Base-by-base conservation (phyloP, 2,113 vertebrate species). In the Aphelocoma coerulescens region DNA sequence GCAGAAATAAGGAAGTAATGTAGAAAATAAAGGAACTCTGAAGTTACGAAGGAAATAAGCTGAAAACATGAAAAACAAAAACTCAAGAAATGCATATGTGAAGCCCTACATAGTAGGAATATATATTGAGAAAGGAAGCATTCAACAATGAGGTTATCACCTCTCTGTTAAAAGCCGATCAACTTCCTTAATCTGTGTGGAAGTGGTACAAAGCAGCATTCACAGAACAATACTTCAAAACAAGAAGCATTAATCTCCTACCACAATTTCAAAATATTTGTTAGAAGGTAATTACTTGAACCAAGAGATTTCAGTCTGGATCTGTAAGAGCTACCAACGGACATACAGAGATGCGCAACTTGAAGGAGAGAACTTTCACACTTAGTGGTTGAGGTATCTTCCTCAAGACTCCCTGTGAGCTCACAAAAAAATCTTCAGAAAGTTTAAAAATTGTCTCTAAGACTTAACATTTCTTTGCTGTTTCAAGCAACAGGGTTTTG, bases 1-100 rank as follows among this genome's bases (percentile, higher is more conserved):
- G 74, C 54, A 91, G 83, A 97, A 73, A 80, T 18, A 78, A 82
- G 49, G 23, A 96, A 91, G 81, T 86, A 39, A 86, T 20, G 33
- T 1, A 37, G 46, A 88, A 89, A 81, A 59, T 35, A 85, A 7
- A 46, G 22, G 23, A 54, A 6, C 10, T 88, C 57, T 30, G 44
- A 68, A 74, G 32, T 59, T 55, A 68, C 19, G 11, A 66, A 62
- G 39, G 22, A 39, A 78, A 44, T 62, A 85, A 73, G 15, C 13
- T 89, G 48, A 74, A 85, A 92, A 68, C 13, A 57, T 0, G 1
- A 67, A 73, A 79, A 37, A 0, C 12, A 32, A 65, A 66, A 76
- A 2, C 9, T 84, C 26, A 82, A 48, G 59, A 91, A 91, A 86
- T 32, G 11, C 19, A 27, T 12, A 16, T 35, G 10, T 30, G 49